Base-by-base conservation (phyloP, 2,888 invertebrate genomes). In the Mesoligia furuncula region DNA sequence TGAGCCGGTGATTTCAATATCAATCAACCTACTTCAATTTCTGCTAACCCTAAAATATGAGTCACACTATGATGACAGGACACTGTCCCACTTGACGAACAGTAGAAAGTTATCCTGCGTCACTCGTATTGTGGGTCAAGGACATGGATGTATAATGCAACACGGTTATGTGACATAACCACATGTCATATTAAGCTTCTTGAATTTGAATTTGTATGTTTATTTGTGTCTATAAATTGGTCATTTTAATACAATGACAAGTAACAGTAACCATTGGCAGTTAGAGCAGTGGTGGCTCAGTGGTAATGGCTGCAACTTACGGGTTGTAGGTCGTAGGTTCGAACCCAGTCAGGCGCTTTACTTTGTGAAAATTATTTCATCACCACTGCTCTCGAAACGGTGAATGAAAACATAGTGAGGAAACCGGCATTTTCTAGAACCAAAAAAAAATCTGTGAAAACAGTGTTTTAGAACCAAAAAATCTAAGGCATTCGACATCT, bases 71-170 rank as follows among this genome's bases (percentile, higher is more conserved):
- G 59, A 36, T 36, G 75, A 54, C 73, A 81, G 73, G 83, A 83
- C 70, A 59, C 24, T 61, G 79, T 20, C 78, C 79, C 51, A 87
- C 79, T 80, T 77, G 69, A 79, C 36, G 78, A 13, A 75, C 72
- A 82, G 85, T 89, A 87, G 90, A 92, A 92, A 92, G 91, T 90
- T 82, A 82, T 89, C 75, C 80, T 83, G 69, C 78, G 73, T 65
- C 75, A 69, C 57, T 62, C 67, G 61, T 39, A 74, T 89, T 87
- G 87, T 90, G 77, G 91, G 93, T 91, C 93, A 91, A 88, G 90
- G 84, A 79, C 90, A 78, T 80, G 48, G 77, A 90, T 87, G 88
- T 89, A 83, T 84, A 82, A 90, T 75, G 81, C 75, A 84, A 87
- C 84, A 81, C 80, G 68, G 48, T 15, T 31, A 11, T 64, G 20